These are phyloP conservation scores for Autographa pulchrina DNA, from an alignment of 2,888 invertebrate genomes.

Conservation along the genomic window DNA sequence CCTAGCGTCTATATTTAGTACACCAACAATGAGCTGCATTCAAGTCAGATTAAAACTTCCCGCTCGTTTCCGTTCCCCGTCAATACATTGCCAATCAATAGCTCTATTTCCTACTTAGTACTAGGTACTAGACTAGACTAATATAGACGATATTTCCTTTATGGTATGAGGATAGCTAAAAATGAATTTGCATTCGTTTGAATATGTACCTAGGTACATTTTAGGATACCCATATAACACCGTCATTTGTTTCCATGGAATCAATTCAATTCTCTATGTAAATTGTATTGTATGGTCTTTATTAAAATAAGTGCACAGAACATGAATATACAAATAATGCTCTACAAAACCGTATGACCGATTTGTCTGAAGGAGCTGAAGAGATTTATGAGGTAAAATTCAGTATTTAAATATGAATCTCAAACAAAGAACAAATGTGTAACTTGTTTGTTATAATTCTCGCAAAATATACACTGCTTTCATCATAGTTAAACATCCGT, in stretches of 20 bases:
- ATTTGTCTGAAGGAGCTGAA: too few species aligned
- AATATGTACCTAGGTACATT: too few species aligned
- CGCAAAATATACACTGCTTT: not conserved
- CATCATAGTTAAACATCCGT: not conserved
- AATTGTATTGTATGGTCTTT: too few species aligned
- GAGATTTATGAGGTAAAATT: too few species aligned
- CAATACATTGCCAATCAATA: conserved; percentile 23
- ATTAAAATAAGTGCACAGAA: too few species aligned
- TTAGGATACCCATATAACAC: too few species aligned
- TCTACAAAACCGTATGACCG: too few species aligned
- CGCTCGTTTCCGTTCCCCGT: conserved; percentile 37
- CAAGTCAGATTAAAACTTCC: conserved; percentile 39
- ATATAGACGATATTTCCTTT: not conserved
- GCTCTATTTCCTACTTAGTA: conserved; percentile 13
- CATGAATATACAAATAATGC: too few species aligned
- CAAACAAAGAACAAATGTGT: too few species aligned
- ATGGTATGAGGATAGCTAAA: not conserved
- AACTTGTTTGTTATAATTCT: not conserved
- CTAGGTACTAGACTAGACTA: not conserved
- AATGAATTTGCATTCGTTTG: not conserved
- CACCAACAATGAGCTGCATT: conserved; percentile 25
- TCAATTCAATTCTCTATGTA: too few species aligned
- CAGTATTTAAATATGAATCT: too few species aligned
- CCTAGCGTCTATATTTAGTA: conserved; percentile 33
- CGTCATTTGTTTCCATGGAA: too few species aligned